Evolutionary conservation across 2,888 invertebrate genomes (phyloP).

Genomic region (Caenorhabditis plicata): DNA sequence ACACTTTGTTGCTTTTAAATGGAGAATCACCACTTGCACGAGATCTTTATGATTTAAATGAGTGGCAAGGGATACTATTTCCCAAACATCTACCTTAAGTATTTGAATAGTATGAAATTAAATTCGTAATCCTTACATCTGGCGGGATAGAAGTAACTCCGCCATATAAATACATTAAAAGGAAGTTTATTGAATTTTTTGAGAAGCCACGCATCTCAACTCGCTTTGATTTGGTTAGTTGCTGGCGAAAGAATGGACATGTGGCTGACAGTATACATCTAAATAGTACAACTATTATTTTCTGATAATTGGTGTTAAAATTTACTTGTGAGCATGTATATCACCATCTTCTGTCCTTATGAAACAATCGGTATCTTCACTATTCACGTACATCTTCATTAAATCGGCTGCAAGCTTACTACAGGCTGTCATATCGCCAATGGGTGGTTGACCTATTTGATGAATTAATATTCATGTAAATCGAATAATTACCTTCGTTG

Average conservation of each 20-base stretch:
- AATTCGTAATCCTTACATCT: conserved; percentile 74
- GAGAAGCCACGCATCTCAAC: conserved; percentile 71
- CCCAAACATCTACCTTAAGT: conserved; percentile 54
- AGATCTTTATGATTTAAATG: conserved; percentile 86
- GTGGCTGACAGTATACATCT: conserved; percentile 83
- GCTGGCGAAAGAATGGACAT: conserved; percentile 85
- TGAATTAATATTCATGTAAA: too few species aligned
- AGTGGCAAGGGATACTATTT: conserved; percentile 79
- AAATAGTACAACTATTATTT: conserved; percentile 5
- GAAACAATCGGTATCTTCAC: conserved; percentile 82
- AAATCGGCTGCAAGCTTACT: conserved; percentile 81
- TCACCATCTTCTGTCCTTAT: conserved; percentile 81
- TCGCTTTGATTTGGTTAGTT: conserved; percentile 40
- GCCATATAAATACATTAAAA: conserved; percentile 89
- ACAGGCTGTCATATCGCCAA: conserved; percentile 66
- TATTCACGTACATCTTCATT: conserved; percentile 85
- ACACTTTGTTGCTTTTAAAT: conserved; percentile 83
- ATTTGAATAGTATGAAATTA: not conserved
- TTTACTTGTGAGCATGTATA: conserved; percentile 80
- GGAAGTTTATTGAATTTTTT: conserved; percentile 84
- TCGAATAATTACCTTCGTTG: conserved; percentile 10
- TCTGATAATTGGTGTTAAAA: conserved; percentile 70
- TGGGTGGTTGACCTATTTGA: conserved; percentile 17
- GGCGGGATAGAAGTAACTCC: conserved; percentile 84
- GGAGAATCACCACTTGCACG: conserved; percentile 86